Evolutionary conservation across 2,113 vertebrate genomes (phyloP).

Genomic region (Ailurus styani): DNA sequence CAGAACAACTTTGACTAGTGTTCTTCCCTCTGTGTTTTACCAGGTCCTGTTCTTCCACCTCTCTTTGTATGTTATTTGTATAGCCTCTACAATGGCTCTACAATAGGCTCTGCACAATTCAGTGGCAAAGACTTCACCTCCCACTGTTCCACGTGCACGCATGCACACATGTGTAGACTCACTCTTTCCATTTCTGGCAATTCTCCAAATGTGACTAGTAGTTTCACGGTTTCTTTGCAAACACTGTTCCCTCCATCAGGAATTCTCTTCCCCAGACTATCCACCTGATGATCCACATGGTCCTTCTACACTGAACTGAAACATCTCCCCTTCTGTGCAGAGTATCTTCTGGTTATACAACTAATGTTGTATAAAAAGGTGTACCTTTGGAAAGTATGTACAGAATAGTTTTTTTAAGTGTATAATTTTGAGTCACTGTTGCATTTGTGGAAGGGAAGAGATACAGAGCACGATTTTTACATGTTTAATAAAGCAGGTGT

Average conservation of each 20-base stretch:
- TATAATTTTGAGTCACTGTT: neutral
- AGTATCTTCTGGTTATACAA: neutral
- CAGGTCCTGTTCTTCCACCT: neutral
- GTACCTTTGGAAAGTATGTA: neutral
- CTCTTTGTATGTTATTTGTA: neutral
- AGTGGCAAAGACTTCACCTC: neutral
- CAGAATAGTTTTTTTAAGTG: neutral
- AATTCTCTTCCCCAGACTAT: neutral
- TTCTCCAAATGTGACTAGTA: neutral
- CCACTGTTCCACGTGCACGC: too few species aligned
- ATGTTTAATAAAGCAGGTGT: neutral
- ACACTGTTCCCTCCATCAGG: neutral
- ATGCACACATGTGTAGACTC: neutral
- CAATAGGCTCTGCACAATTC: too few species aligned
- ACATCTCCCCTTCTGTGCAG: neutral
- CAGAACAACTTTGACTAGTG: neutral
- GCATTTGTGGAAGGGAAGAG: neutral
- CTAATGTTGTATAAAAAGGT: neutral
- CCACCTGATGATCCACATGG: neutral
- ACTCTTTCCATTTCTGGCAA: neutral
- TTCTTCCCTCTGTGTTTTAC: neutral
- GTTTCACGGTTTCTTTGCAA: neutral
- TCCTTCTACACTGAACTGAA: neutral
- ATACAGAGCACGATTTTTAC: neutral
- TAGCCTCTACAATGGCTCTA: neutral